A percentile compares a stretch with the other conserved stretches of the same genome.
phyloP scores from a whole-genome alignment of 92 coral and sea anemone species.

The Chrysogorgia sp. region DNA sequence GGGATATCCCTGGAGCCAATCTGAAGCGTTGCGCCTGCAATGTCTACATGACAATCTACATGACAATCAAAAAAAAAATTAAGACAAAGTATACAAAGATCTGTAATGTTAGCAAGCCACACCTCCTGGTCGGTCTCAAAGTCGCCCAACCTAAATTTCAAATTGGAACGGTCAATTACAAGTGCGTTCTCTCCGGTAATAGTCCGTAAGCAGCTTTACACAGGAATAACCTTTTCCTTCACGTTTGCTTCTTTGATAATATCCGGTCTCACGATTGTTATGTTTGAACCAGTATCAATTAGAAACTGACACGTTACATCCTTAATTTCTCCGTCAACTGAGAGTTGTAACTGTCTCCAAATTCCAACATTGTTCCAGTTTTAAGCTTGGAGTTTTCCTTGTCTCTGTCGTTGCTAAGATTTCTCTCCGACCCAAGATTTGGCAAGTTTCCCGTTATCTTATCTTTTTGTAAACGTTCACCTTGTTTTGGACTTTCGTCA shows the following conservation, averaged over 20 bases:
- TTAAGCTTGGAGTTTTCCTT: conserved; percentile 36
- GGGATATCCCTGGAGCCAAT: too few relatives aligned
- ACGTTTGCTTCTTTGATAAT: conserved; percentile 22
- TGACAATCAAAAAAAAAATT: not conserved
- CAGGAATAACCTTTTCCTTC: conserved; percentile 11
- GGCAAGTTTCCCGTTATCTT: conserved; percentile 5
- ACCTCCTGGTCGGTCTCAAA: conserved; percentile 36
- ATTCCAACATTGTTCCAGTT: conserved; percentile 38
- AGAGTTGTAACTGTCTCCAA: conserved; percentile 41
- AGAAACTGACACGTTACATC: conserved; percentile 33
- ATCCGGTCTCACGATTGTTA: conserved; percentile 39
- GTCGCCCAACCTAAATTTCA: conserved; percentile 43
- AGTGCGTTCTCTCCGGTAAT: conserved; percentile 50
- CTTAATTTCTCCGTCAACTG: conserved; percentile 46
- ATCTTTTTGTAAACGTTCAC: not conserved
- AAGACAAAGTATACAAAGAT: conserved; percentile 45
- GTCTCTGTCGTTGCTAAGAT: conserved; percentile 33
- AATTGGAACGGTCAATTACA: conserved; percentile 14
- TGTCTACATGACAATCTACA: too few relatives aligned
- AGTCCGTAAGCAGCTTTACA: conserved; percentile 31
- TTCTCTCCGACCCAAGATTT: conserved; percentile 30
- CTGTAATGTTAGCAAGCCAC: conserved; percentile 51
- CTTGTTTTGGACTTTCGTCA: not conserved
- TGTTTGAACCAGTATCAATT: conserved; percentile 54
- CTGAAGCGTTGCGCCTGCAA: too few relatives aligned